Evolutionary conservation across 2,888 invertebrate species (phyloP).

Genomic region (Callosobruchus maculatus): DNA sequence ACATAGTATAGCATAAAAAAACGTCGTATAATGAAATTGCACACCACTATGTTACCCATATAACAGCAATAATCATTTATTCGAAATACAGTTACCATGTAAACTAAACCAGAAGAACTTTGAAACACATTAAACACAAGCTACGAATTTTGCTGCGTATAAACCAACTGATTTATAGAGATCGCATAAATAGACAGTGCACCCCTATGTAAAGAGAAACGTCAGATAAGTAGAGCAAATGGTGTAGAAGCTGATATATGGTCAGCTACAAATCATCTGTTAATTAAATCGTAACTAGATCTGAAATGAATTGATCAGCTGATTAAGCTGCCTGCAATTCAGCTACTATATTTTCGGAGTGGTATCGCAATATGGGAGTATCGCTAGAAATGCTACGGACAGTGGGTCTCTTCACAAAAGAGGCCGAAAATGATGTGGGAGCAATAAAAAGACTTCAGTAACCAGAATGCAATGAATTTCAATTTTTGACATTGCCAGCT

Average conservation of each 20-base stretch:
- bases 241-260: slow-evolving; percentile 26
- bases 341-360: neutral
- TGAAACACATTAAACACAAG: neutral
- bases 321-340: neutral
- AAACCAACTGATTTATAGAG: slow-evolving; percentile 12
- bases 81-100: too few relatives aligned
- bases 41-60: too few relatives aligned
- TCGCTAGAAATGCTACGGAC: too few relatives aligned
- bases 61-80: too few relatives aligned
- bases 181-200: slow-evolving; percentile 13
- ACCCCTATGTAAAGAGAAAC: slow-evolving; percentile 14
- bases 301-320: slow-evolving; percentile 24
- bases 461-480: too few relatives aligned
- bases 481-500: too few relatives aligned
- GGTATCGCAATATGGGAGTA: too few relatives aligned
- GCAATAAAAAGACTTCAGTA: too few relatives aligned
- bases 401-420: too few relatives aligned
- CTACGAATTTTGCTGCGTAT: neutral
- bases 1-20: too few relatives aligned
- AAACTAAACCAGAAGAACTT: neutral
- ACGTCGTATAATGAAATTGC: too few relatives aligned
- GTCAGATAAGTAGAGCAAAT: slow-evolving; percentile 25
- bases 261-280: slow-evolving; percentile 28
- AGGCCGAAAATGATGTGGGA: too few relatives aligned
- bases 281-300: slow-evolving; percentile 26